Conservation (phyloP, 2,797 vertebrate species). For the Mastacembelus armatus region DNA sequence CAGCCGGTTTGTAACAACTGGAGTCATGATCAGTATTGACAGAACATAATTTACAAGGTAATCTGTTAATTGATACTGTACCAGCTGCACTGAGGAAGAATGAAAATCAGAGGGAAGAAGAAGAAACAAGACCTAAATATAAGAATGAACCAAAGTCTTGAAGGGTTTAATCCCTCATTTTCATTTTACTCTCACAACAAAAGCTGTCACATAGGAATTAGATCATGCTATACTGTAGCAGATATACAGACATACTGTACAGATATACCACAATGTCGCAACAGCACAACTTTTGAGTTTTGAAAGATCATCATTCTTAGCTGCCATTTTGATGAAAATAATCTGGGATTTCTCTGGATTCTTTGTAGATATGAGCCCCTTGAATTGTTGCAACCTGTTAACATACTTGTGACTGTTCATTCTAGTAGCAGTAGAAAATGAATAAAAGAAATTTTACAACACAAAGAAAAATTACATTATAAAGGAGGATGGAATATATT, state of each 20-base stretch:
- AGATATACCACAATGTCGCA: no score
- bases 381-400: not conserved
- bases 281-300: no score
- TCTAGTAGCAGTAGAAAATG: not conserved
- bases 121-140: constrained; percentile 2
- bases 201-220: no score
- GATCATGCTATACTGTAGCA: no score
- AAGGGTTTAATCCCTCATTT: not conserved
- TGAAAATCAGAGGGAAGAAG: not conserved
- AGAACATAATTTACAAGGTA: constrained; percentile 23
- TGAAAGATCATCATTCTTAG: no score
- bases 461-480: not conserved
- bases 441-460: not conserved
- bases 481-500: not conserved
- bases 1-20: no score
- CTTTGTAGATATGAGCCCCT: not conserved
- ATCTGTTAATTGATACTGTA: constrained; percentile 26
- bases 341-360: no score
- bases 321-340: no score
- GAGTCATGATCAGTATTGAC: constrained; percentile 32
- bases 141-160: not conserved
- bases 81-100: not conserved
- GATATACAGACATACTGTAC: no score
- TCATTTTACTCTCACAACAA: constrained; percentile 7
- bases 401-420: not conserved